A percentile compares a stretch with the other conserved stretches of the same genome.
Evolutionary conservation across 2,888 invertebrate species (phyloP).

Genomic region (Stomorhina lunata): DNA sequence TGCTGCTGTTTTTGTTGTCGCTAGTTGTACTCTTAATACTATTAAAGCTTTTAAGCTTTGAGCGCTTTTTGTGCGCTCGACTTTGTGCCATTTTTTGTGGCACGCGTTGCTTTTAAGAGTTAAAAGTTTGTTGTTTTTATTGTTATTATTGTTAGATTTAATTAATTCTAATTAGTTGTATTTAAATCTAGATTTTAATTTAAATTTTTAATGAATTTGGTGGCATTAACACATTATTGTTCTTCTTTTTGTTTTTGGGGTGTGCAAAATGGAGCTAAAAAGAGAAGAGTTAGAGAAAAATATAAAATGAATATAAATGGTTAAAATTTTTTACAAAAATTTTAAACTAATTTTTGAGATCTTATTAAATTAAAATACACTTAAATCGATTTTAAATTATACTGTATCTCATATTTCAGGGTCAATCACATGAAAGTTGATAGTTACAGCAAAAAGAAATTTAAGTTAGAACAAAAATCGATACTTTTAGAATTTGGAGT

Average conservation of each 20-base stretch:
- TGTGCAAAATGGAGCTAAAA: slow-evolving; percentile 21
- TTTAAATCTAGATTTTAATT: neutral
- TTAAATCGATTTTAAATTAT: too few species aligned
- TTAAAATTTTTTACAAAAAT: too few species aligned
- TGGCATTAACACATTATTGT: slow-evolving; percentile 44
- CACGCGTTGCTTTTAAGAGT: slow-evolving; percentile 69
- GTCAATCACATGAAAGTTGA: too few species aligned
- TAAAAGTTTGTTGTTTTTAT: neutral
- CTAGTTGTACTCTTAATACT: neutral
- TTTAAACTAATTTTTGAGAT: too few species aligned
- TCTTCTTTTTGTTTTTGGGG: neutral
- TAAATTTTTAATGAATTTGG: neutral
- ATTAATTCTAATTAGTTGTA: neutral
- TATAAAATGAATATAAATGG: neutral
- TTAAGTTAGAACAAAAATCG: too few species aligned
- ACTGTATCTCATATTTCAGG: too few species aligned
- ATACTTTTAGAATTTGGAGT: too few species aligned
- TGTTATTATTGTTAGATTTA: neutral
- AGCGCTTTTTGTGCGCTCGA: slow-evolving; percentile 65
- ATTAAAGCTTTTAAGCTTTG: slow-evolving; percentile 61
- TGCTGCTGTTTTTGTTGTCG: neutral
- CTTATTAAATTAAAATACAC: too few species aligned
- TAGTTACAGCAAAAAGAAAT: too few species aligned
- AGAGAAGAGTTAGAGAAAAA: slow-evolving; percentile 19
- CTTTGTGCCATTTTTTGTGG: slow-evolving; percentile 75